Evolutionary conservation across 2,797 vertebrate species (phyloP).

Genomic region (Coilia nasus): DNA sequence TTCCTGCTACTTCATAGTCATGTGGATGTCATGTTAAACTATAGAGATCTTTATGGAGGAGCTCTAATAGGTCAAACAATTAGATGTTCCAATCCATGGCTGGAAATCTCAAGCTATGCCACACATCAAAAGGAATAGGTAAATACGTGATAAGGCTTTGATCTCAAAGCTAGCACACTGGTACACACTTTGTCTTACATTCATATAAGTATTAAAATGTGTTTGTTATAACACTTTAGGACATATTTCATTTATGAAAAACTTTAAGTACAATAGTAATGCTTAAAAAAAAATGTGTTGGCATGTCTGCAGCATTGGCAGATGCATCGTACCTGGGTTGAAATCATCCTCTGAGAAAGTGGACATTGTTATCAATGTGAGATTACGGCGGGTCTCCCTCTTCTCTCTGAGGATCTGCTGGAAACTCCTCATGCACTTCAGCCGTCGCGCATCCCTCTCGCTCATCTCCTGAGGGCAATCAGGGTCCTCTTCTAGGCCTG

Average conservation of each 20-base stretch:
- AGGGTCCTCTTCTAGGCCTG: conserved; percentile 29
- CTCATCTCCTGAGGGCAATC: conserved; percentile 50
- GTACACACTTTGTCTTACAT: background rate
- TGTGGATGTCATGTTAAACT: background rate
- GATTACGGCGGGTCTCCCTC: conserved; percentile 84
- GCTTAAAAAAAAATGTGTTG: background rate
- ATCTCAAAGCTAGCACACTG: conserved; percentile 19
- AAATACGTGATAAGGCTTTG: conserved; percentile 33
- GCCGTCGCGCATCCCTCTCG: conserved; percentile 81
- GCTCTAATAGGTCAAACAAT: background rate
- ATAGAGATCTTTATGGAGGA: background rate
- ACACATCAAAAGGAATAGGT: conserved; percentile 40
- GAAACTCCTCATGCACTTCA: conserved; percentile 89
- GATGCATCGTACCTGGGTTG: conserved; percentile 67
- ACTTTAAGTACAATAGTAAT: background rate
- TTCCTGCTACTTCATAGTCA: background rate
- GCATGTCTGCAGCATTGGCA: background rate
- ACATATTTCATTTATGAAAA: too few species aligned
- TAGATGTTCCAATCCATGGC: conserved; percentile 49
- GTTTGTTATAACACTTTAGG: too few species aligned
- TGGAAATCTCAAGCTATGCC: conserved; percentile 47
- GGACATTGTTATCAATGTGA: conserved; percentile 82
- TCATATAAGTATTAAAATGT: too few species aligned
- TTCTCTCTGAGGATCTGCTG: conserved; percentile 91
- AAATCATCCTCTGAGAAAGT: conserved; percentile 80